A percentile compares a stretch with the other conserved stretches of the same genome.
These are phyloP conservation scores for Callionymus lyra DNA, from an alignment of 2,113 vertebrate species.

Conservation along the genomic window DNA sequence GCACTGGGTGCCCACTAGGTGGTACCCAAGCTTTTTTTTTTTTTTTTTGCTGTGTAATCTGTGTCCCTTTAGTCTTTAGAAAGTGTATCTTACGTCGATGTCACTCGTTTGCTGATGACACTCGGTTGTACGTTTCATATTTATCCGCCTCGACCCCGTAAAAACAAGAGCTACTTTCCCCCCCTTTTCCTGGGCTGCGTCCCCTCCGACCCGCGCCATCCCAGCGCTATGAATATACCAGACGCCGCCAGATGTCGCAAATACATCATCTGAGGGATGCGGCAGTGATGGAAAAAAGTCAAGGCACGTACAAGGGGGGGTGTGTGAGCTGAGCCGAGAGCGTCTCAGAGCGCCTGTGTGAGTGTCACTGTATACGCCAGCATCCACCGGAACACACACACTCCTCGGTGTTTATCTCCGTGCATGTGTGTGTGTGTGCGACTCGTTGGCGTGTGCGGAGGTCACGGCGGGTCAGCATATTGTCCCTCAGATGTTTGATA, in stretches of 20 bases:
- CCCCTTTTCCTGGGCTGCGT: constrained; percentile 13
- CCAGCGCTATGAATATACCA: constrained; percentile 65
- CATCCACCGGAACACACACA: constrained; percentile 44
- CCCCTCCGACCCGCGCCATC: constrained; percentile 30
- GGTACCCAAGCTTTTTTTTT: constrained; percentile 88
- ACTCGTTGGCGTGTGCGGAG: constrained; percentile 69
- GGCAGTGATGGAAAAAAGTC: constrained; percentile 75
- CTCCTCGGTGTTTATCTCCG: constrained; percentile 17
- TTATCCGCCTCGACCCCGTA: too few relatives aligned
- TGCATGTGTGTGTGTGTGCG: constrained; percentile 21
- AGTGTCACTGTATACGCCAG: constrained; percentile 43
- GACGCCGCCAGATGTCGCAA: constrained; percentile 99
- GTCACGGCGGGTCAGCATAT: constrained; percentile 94
- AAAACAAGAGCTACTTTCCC: too few relatives aligned
- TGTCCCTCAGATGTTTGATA: constrained; percentile 97
- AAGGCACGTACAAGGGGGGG: constrained; percentile 68
- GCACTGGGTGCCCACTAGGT: constrained; percentile 87
- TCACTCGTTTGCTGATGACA: constrained; percentile 15
- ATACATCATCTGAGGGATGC: constrained; percentile 82
- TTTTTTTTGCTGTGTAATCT: constrained; percentile 78
- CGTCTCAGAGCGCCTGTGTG: constrained; percentile 32
- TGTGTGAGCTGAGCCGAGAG: constrained; percentile 57
- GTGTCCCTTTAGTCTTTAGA: constrained; percentile 62
- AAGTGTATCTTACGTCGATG: constrained; percentile 38
- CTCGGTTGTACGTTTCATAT: too few relatives aligned